These are phyloP conservation scores for Rhingia rostrata DNA, from an alignment of 2,888 invertebrate species.

Conservation along the genomic window DNA sequence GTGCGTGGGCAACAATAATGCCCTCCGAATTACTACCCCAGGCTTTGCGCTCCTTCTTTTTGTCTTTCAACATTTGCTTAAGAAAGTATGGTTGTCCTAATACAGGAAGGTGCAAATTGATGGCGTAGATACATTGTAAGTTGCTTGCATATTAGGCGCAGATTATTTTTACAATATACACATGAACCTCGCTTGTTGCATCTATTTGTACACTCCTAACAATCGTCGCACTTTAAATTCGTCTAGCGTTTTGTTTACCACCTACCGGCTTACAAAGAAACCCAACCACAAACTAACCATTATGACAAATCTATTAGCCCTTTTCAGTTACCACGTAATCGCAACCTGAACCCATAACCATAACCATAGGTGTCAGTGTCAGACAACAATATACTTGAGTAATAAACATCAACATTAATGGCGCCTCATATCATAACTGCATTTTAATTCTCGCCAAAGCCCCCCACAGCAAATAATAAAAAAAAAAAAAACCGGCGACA, in stretches of 20 bases:
- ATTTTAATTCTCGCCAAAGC: constrained; percentile 56
- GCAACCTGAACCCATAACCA: constrained; percentile 55
- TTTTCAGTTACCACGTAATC: constrained; percentile 38
- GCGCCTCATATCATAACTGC: constrained; percentile 72
- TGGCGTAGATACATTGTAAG: no score
- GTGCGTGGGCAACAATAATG: no score
- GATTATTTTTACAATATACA: no score
- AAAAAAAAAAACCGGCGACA: constrained; percentile 36
- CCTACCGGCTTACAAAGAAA: background rate
- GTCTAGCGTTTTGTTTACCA: background rate
- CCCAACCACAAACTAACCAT: constrained; percentile 1
- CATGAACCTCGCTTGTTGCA: no score
- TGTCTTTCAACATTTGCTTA: no score
- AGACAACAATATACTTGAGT: constrained; percentile 50
- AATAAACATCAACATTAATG: constrained; percentile 68
- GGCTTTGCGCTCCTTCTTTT: no score
- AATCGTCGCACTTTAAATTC: no score
- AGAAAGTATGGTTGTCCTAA: no score
- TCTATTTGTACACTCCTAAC: no score
- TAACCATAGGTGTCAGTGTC: constrained; percentile 50
- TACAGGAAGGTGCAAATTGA: no score
- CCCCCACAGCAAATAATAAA: constrained; percentile 23
- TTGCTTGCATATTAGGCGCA: no score
- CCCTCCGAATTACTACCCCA: no score
- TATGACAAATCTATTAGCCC: constrained; percentile 44